Percentiles rank a stretch among this genome's conserved stretches.
Evolutionary conservation across 2,113 vertebrate genomes (phyloP).

Genomic region (Acanthisitta chloris): DNA sequence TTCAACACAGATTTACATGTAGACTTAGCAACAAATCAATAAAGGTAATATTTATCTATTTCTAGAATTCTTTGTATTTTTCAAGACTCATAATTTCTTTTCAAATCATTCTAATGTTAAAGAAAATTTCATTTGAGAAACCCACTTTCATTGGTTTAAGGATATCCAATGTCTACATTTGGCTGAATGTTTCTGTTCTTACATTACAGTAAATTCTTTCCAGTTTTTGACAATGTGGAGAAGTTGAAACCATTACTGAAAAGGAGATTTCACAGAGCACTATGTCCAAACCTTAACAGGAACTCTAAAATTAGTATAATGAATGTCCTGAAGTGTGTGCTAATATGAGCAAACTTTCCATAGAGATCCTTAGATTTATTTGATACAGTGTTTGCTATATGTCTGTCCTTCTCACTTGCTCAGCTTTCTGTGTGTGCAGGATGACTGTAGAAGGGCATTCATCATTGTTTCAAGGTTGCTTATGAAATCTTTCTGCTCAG

Average conservation of each 20-base stretch:
- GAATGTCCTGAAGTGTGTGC: background rate
- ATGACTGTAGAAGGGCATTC: background rate
- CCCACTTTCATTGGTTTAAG: background rate
- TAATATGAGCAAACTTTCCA: background rate
- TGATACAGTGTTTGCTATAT: background rate
- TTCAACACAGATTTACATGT: background rate
- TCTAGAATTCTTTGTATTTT: background rate
- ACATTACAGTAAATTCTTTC: background rate
- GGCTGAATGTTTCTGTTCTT: background rate
- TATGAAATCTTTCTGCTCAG: background rate
- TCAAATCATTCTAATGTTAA: background rate
- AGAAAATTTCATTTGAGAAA: background rate
- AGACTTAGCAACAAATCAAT: background rate
- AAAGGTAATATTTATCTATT: background rate
- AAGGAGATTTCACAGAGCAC: background rate
- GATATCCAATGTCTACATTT: background rate
- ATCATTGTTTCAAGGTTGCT: background rate
- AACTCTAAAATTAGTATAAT: background rate
- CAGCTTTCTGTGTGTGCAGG: background rate
- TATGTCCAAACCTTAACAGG: background rate
- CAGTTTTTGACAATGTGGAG: background rate
- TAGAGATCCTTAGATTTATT: background rate
- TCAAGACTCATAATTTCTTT: background rate
- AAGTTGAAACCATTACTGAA: background rate
- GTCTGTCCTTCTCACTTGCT: background rate